Evolutionary conservation across 2,113 vertebrate species (phyloP), one percentile per base, ranked within the genome.

Genomic region (Puma concolor): DNA sequence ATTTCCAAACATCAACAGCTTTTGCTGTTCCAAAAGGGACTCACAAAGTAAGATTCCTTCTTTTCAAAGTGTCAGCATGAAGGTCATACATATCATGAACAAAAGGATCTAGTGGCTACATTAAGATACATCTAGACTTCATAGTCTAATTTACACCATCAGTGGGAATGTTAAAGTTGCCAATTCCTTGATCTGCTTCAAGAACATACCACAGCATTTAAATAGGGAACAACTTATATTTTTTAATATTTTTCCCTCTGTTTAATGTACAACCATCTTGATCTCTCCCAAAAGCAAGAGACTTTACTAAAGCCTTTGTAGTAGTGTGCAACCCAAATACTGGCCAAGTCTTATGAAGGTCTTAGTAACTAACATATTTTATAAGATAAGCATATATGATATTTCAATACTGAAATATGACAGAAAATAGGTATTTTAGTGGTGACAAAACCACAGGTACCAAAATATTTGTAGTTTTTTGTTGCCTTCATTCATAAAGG

Each of bases 1-100:
- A 48, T 95, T 95, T 86, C 57, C 82, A 81, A 95, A 94, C 17
- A 91, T 76, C 57, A 67, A 79, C 54, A 92, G n/a, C n/a, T 66
- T 41, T 85, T 96, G 17, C 41, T 89, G 41, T 67, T 76, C 64
- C 83, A 95, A 88, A 95, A 64, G 50, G 16, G 36, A 85, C 31
- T 95, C 67, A 87, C 2, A 82, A 66, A 86, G n/a, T n/a, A 94
- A 17, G 4, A 74, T 95, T 86, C 82, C 9, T 66, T 80, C 76
- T 72, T 89, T 85, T 76, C 7, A 92, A 93, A 12, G 63, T 94
- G 27, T 91, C 86, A 91, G 38, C 69, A 88, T 54, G 38, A n/a
- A n/a, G n/a, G n/a, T n/a, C n/a, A n/a, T n/a, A n/a, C 12, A 60
- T 14, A 69, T 54, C 4, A 63, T 69, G 69, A 93, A 38, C n/a